Evolutionary conservation across 2,113 vertebrate species (phyloP).

Genomic region (Sardina pilchardus): DNA sequence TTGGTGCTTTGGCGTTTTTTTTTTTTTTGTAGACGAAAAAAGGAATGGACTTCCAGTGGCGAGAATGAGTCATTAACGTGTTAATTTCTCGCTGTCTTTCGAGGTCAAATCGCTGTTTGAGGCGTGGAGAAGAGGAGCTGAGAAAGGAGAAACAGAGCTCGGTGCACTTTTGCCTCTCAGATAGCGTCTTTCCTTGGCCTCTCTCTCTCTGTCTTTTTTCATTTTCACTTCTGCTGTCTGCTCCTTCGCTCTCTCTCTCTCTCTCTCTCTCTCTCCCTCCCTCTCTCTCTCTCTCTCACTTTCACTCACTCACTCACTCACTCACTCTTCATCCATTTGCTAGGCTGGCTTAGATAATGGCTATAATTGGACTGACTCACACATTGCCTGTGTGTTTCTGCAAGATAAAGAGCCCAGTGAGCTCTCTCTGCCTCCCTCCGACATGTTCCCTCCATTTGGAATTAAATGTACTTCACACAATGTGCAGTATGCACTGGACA

Average conservation of each 20-base stretch:
- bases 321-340: conserved; percentile 67
- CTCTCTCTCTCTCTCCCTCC: background rate
- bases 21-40: background rate
- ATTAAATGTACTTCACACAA: conserved; percentile 76
- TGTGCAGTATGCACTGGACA: conserved; percentile 57
- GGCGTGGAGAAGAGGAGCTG: background rate
- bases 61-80: background rate
- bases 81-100: background rate
- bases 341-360: conserved; percentile 73
- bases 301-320: background rate
- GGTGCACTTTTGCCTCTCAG: background rate
- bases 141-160: background rate
- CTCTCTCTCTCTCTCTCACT: background rate
- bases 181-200: background rate
- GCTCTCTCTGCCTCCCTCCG: background rate
- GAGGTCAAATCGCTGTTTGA: background rate
- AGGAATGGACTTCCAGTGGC: background rate
- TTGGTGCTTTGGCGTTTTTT: background rate
- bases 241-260: background rate
- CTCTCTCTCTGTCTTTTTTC: background rate
- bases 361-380: conserved; percentile 77
- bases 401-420: conserved; percentile 77
- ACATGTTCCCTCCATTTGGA: conserved; percentile 66
- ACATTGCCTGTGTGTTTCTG: conserved; percentile 75
- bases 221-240: background rate